Evolutionary conservation across 2,797 vertebrate species (phyloP).

Genomic region (Cossypha heuglini): DNA sequence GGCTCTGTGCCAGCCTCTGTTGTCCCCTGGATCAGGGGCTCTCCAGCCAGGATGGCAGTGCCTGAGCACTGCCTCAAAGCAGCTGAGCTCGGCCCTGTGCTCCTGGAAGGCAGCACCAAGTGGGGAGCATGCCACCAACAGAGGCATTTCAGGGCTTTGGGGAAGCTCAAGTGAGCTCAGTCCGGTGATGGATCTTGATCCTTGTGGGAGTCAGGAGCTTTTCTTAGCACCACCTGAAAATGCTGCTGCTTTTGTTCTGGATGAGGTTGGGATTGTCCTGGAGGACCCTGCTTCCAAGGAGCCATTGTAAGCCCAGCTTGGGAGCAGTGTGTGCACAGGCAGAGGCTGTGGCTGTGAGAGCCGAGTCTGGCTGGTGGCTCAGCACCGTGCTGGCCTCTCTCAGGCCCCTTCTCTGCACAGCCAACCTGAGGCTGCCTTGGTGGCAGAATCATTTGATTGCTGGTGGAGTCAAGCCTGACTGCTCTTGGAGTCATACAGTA

Average conservation of each 20-base stretch:
- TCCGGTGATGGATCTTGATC: neutral
- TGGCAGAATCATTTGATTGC: neutral
- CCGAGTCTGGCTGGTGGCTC: rapidly evolving
- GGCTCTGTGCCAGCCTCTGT: neutral
- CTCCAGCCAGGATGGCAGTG: rapidly evolving
- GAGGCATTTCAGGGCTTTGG: neutral
- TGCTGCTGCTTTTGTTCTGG: neutral
- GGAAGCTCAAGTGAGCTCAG: neutral
- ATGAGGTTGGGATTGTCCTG: neutral
- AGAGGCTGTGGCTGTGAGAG: rapidly evolving
- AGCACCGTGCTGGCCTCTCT: rapidly evolving
- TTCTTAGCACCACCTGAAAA: neutral
- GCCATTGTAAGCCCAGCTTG: neutral
- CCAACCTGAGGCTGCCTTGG: neutral
- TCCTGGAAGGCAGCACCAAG: neutral
- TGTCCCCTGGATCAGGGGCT: too few species aligned
- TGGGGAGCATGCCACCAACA: rapidly evolving
- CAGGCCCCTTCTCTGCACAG: neutral
- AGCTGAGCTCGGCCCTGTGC: rapidly evolving
- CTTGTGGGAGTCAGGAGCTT: neutral
- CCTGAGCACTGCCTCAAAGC: neutral
- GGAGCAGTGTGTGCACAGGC: neutral
- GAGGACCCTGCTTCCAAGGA: neutral
- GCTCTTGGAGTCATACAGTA: neutral
- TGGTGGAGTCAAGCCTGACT: neutral